Evolutionary conservation across 2,797 vertebrate species (phyloP).

Genomic region (Eutrigla gurnardus): DNA sequence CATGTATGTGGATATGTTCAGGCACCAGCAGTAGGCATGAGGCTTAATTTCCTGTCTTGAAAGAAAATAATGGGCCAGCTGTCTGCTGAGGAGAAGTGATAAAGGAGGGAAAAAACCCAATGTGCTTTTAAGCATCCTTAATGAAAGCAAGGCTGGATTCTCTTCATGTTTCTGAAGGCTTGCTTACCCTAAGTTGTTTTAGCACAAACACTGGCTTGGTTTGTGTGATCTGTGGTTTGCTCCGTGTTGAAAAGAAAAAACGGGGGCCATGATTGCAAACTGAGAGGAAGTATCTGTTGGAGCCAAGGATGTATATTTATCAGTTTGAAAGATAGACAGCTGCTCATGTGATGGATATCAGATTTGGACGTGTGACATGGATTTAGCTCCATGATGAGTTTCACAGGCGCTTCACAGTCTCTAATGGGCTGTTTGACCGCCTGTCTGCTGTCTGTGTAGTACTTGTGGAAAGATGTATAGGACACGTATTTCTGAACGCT

Average conservation of each 20-base stretch:
- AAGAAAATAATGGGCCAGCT: slow-evolving; percentile 47
- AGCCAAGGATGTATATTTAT: slow-evolving; percentile 32
- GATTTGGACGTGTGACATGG: slow-evolving; percentile 25
- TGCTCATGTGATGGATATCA: slow-evolving; percentile 26
- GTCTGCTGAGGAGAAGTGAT: slow-evolving; percentile 41
- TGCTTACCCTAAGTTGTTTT: slow-evolving; percentile 32
- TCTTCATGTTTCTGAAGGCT: slow-evolving; percentile 29
- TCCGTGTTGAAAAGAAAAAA: slow-evolving; percentile 43
- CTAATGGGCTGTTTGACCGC: slow-evolving; percentile 3
- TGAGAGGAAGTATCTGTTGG: slow-evolving; percentile 17
- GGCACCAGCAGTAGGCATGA: slow-evolving; percentile 29
- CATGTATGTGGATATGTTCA: slow-evolving; percentile 31
- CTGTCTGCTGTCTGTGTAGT: slow-evolving; percentile 5
- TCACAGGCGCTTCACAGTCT: slow-evolving; percentile 34
- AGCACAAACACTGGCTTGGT: slow-evolving; percentile 51
- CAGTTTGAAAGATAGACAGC: slow-evolving; percentile 29
- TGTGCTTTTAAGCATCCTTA: slow-evolving; percentile 74
- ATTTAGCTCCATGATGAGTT: slow-evolving; percentile 36
- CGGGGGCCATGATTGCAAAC: slow-evolving; percentile 37
- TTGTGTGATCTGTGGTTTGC: slow-evolving; percentile 41
- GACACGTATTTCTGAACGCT: slow-evolving; percentile 1
- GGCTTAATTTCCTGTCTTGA: slow-evolving; percentile 69
- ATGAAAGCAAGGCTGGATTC: slow-evolving; percentile 67
- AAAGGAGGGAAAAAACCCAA: slow-evolving; percentile 46
- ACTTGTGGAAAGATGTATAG: slow-evolving; percentile 9